A percentile compares a stretch with the other conserved stretches of the same genome.
Evolutionary conservation across 2,113 vertebrate genomes (phyloP).

Genomic region (Xenopus tropicalis): UCB_Xtro_10.0 CM004451.2:60286501-60287000

Average conservation of each 20-base stretch:
- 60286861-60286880: background rate
- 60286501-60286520: background rate
- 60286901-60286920: background rate
- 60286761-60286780: background rate
- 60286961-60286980: background rate
- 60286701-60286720: no score
- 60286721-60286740: no score
- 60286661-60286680: no score
- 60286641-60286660: no score
- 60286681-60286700: no score
- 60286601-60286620: background rate
- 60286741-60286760: background rate
- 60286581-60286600: background rate
- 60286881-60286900: background rate
- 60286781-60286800: background rate
- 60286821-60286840: background rate
- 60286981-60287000: background rate
- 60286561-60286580: background rate
- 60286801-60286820: no score
- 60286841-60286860: background rate
- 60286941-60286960: constrained; percentile 1
- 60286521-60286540: background rate
- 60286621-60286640: background rate
- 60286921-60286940: background rate
- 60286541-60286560: background rate